Conservation (phyloP, 2,888 invertebrate species). For the Bedellia somnulentella region DNA sequence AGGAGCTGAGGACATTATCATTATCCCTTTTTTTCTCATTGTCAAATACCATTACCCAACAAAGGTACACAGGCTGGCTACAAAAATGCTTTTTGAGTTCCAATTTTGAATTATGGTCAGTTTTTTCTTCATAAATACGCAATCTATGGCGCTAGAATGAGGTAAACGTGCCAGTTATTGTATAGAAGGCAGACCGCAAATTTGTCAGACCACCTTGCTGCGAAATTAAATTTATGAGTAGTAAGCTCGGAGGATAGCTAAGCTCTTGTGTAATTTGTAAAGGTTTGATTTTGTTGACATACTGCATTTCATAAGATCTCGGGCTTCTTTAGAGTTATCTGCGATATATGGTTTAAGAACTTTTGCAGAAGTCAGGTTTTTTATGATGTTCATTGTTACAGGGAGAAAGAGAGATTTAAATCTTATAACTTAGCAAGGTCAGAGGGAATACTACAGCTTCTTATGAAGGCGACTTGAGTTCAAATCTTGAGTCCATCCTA, state of each 20-base stretch:
- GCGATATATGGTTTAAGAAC: too few species aligned
- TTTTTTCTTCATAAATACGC: neutral
- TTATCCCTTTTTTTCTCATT: constrained; percentile 18
- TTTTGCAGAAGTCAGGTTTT: too few species aligned
- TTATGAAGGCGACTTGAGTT: too few species aligned
- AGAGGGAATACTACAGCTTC: too few species aligned
- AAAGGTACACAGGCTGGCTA: neutral
- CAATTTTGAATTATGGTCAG: neutral
- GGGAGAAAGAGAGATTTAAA: too few species aligned
- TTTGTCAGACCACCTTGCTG: constrained; percentile 60
- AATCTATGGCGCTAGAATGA: constrained; percentile 5
- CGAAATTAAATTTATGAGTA: constrained; percentile 51
- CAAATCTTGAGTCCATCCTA: too few species aligned
- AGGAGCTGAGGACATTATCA: constrained; percentile 12
- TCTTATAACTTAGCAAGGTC: too few species aligned
- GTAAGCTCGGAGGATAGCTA: constrained; percentile 49
- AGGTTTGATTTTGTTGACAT: too few species aligned
- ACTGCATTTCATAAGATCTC: too few species aligned
- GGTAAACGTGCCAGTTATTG: constrained; percentile 8
- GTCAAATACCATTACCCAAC: neutral
- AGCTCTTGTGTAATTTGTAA: constrained; percentile 53
- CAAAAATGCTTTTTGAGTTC: neutral
- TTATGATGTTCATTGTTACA: too few species aligned
- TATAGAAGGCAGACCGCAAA: constrained; percentile 46
- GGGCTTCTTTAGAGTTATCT: too few species aligned